Evolutionary conservation across 2,113 vertebrate genomes (phyloP).

Genomic region (Lepus europaeus): DNA sequence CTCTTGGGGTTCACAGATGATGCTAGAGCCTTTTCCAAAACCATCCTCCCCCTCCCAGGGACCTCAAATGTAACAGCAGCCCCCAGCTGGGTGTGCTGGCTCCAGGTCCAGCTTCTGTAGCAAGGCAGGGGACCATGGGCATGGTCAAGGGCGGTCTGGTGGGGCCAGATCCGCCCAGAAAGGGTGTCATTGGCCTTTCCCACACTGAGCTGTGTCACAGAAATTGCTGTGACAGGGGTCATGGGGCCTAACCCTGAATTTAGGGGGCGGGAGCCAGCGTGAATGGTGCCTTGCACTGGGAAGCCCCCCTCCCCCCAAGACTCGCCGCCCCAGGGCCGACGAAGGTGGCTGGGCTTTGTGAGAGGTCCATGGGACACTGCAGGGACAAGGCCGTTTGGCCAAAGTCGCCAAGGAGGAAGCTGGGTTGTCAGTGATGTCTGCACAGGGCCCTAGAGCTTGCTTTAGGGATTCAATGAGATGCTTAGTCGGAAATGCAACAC

Average conservation of each 20-base stretch:
- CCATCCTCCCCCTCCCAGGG: not conserved
- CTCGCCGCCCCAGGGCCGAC: slow-evolving; percentile 57
- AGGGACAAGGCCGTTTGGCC: slow-evolving; percentile 35
- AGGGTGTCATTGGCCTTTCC: slow-evolving; percentile 78
- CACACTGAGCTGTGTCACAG: slow-evolving; percentile 78
- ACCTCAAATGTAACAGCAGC: not conserved
- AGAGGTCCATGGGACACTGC: slow-evolving; percentile 55
- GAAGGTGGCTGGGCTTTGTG: slow-evolving; percentile 74
- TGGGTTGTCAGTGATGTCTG: not conserved
- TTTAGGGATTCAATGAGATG: not conserved
- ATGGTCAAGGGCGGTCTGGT: slow-evolving; percentile 1
- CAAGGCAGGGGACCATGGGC: not conserved
- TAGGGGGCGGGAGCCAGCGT: slow-evolving; percentile 60
- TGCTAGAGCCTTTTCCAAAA: not conserved
- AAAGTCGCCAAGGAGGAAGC: slow-evolving; percentile 52
- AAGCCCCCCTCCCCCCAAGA: slow-evolving; percentile 63
- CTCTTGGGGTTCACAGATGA: not conserved
- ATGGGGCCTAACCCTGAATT: slow-evolving; percentile 79
- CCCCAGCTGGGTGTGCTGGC: not conserved
- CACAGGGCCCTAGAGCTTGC: slow-evolving; percentile 15
- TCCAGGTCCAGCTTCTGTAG: not conserved
- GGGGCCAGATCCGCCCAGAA: slow-evolving; percentile 61
- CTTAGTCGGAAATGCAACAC: not conserved
- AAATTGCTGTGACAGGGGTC: slow-evolving; percentile 79
- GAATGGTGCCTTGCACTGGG: slow-evolving; percentile 68